These are phyloP conservation scores for Leptinotarsa peninsularis DNA, from an alignment of 2,888 invertebrate species.

Conservation along the genomic window DNA sequence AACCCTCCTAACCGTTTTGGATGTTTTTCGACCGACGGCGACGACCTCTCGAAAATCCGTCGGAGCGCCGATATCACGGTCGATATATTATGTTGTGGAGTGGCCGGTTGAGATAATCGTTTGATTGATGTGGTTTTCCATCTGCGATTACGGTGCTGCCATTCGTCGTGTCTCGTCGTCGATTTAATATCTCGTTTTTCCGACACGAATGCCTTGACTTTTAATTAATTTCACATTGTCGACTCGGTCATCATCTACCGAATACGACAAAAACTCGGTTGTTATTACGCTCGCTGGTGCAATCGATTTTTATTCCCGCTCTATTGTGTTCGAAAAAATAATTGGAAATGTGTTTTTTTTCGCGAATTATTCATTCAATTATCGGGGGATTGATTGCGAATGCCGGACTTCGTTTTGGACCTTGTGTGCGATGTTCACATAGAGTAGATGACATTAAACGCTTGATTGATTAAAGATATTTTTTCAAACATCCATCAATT, in stretches of 20 bases:
- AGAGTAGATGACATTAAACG: too few relatives aligned
- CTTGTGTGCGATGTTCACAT: background rate
- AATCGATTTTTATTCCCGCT: background rate
- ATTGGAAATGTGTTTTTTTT: background rate
- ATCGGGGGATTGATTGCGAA: background rate
- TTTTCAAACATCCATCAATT: too few relatives aligned
- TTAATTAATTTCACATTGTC: constrained; percentile 20
- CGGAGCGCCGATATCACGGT: constrained; percentile 16
- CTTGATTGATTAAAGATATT: too few relatives aligned
- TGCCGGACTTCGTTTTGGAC: background rate
- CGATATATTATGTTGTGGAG: constrained; percentile 32
- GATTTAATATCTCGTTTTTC: constrained; percentile 13
- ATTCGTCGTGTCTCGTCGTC: constrained; percentile 9
- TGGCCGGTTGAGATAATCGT: constrained; percentile 37
- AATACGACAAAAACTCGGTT: background rate
- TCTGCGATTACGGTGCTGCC: constrained; percentile 10
- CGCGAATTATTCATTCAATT: background rate
- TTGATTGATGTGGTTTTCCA: constrained; percentile 34
- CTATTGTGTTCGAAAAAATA: background rate
- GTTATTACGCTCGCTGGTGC: background rate
- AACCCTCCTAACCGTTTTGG: too few relatives aligned
- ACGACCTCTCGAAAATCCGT: background rate
- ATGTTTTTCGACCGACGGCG: background rate
- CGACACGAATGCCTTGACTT: constrained; percentile 13
- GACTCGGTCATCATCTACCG: background rate